Conservation (phyloP, 2,113 vertebrate species). For the Prionailurus bengalensis region DNA sequence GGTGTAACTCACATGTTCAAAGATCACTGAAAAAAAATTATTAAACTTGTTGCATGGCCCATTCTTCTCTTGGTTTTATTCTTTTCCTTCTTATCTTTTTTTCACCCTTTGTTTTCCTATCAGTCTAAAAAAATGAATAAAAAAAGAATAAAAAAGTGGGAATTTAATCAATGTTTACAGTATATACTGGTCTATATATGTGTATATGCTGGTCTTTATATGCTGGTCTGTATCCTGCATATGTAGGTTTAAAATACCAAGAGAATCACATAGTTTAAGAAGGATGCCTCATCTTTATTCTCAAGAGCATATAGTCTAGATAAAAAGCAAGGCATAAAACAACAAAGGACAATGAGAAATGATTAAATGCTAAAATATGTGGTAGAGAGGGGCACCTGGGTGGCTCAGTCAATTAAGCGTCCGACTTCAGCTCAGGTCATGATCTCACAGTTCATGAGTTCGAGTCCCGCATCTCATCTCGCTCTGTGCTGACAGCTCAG, state of each 20-base stretch:
- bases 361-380: neutral
- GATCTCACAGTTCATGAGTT: too few relatives aligned
- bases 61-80: neutral
- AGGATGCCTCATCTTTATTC: neutral
- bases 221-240: neutral
- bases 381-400: neutral
- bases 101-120: neutral
- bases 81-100: neutral
- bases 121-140: neutral
- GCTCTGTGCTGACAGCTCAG: too few relatives aligned
- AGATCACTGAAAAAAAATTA: neutral
- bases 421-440: too few relatives aligned
- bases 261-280: neutral
- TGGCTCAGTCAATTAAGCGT: too few relatives aligned
- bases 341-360: neutral
- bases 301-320: neutral
- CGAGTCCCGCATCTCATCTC: too few relatives aligned
- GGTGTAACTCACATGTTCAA: neutral
- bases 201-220: neutral
- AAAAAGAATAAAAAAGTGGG: neutral
- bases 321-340: neutral
- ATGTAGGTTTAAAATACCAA: neutral
- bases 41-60: neutral
- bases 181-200: neutral
- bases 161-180: neutral